Evolutionary conservation across 2,888 invertebrate genomes (phyloP), one percentile per base, ranked within the genome.

Genomic region (Eristalinus sepulchralis): DNA sequence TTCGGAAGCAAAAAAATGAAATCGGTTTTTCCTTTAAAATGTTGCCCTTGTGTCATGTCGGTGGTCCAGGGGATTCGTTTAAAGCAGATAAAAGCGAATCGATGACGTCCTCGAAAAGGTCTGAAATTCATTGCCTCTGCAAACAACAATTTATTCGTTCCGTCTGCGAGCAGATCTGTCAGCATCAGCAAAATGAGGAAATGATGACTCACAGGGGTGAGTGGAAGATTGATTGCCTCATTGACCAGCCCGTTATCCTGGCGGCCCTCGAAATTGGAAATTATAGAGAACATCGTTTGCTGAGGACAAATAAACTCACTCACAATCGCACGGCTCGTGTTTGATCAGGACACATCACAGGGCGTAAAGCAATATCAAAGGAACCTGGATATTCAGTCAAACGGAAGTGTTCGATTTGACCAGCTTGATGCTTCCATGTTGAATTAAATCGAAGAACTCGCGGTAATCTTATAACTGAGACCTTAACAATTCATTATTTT

Each of bases 281-380:
- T 53, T 53, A 60, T 59, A 27, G 67, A 60, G 34, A 68, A 67
- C 76, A 76, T 76, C 66, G 59, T 66, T 75, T 62, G 22, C 59
- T 31, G n/a, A 31, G 59, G 31, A n/a, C 22, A 67, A 76, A 60
- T 13, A 60, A 60, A 60, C 67, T 67, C 33, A 27, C 24, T 53
- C 31, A 59, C 33, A 22, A 53, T 55, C 63, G 47, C 47, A 47
- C 59, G 66, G 33, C 24, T 33, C 22, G 9, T 76, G 67, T 76
- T 76, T 76, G 47, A 60, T 60, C 47, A 76, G 60, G 76, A 60
- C 60, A 47, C 76, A n/a, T n/a, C 66, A 55, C n/a, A 36, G 57
- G 6, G 57, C 55, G 64, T 13, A 64, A 57, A 59, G 60, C 22
- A 24, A 47, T 67, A 67, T 76, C 47, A 76, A 76, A 53, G 76